Evolutionary conservation across 1,140 invertebrate species (phyloP).

Genomic region (Calliphora vicina): DNA sequence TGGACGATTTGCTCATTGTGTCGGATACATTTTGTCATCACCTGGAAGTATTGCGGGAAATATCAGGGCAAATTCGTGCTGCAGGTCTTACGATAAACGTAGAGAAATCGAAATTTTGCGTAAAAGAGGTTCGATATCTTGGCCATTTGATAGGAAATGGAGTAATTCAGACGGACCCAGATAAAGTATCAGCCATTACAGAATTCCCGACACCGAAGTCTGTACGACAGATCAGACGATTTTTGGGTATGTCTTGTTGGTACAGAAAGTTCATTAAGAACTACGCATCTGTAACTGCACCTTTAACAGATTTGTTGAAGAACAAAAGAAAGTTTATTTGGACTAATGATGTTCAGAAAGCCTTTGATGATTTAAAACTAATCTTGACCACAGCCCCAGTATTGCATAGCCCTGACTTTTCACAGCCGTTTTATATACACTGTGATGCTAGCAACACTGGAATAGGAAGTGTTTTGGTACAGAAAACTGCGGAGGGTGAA

Average conservation of each 20-base stretch:
- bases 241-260: conserved; percentile 34
- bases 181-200: conserved; percentile 26
- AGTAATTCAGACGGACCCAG: conserved; percentile 46
- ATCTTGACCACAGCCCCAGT: conserved; percentile 5
- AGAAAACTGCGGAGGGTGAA: background rate
- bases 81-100: conserved; percentile 35
- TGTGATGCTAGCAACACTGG: conserved; percentile 37
- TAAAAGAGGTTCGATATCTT: conserved; percentile 43
- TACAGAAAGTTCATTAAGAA: conserved; percentile 20
- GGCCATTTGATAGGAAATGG: conserved; percentile 34
- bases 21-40: conserved; percentile 26
- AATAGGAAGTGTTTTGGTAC: conserved; percentile 25
- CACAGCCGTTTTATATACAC: conserved; percentile 37
- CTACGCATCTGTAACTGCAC: conserved; percentile 44
- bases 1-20: conserved; percentile 35
- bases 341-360: conserved; percentile 45
- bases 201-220: conserved; percentile 19
- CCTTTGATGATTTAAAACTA: conserved; percentile 41
- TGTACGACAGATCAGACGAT: conserved; percentile 27
- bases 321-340: conserved; percentile 51
- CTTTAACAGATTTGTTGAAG: conserved; percentile 56
- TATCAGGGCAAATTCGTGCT: background rate
- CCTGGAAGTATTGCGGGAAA: conserved; percentile 15
- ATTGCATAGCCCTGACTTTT: conserved; percentile 42
- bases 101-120: conserved; percentile 59